A percentile compares a stretch with the other conserved stretches of the same genome.
Evolutionary conservation across 2,888 invertebrate species (phyloP).

Genomic region (Nudaria mundana): DNA sequence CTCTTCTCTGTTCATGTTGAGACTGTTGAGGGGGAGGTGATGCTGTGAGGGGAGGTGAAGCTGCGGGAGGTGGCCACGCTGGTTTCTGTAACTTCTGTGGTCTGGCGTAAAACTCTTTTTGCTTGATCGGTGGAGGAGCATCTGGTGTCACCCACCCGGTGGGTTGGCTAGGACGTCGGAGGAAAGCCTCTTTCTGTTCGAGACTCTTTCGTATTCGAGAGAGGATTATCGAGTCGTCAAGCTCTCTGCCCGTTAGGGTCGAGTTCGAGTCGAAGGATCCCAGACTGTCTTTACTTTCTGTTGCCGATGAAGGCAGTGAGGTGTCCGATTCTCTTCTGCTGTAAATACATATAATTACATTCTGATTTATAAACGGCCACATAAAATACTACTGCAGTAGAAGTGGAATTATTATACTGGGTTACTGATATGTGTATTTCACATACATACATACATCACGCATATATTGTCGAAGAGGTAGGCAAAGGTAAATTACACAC

Average conservation of each 20-base stretch:
- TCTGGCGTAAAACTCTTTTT: slow-evolving; percentile 88
- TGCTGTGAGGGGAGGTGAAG: slow-evolving; percentile 71
- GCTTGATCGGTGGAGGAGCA: slow-evolving; percentile 77
- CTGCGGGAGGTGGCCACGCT: slow-evolving; percentile 84
- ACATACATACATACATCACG: no score
- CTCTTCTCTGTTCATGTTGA: slow-evolving; percentile 54
- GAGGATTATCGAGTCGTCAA: slow-evolving; percentile 87
- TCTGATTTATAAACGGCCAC: no score
- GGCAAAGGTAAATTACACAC: no score
- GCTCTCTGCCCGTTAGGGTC: slow-evolving; percentile 84
- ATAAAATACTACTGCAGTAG: no score
- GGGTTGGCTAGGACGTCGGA: slow-evolving; percentile 87
- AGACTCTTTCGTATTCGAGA: slow-evolving; percentile 90
- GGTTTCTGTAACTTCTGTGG: slow-evolving; percentile 88
- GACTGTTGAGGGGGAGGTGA: slow-evolving; percentile 81
- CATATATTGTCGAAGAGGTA: no score
- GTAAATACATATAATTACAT: no score
- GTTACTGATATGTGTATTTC: no score
- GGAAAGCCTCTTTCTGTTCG: slow-evolving; percentile 94
- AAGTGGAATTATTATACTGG: no score
- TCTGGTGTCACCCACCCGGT: slow-evolving; percentile 81
- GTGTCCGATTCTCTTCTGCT: slow-evolving; percentile 83
- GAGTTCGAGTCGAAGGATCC: slow-evolving; percentile 86
- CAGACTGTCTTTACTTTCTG: slow-evolving; percentile 85
- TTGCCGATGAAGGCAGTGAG: slow-evolving; percentile 83